A percentile compares a stretch with the other conserved stretches of the same genome.
phyloP scores from a whole-genome alignment of 2,888 invertebrate genomes.

The Brachyptera risi region DNA sequence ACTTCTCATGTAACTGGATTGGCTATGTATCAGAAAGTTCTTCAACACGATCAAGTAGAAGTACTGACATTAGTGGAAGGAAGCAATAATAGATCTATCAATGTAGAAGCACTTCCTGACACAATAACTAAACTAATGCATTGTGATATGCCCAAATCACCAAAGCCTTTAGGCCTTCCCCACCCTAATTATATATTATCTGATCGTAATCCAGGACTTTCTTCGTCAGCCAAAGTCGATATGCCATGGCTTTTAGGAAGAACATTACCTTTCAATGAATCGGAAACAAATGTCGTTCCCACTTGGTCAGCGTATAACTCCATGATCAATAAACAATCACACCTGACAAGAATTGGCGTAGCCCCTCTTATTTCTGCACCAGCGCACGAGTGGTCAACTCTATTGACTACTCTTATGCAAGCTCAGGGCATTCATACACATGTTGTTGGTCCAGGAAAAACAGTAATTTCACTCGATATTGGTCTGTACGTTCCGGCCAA shows the following conservation, averaged over 20 bases:
- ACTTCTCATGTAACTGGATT: conserved; percentile 26
- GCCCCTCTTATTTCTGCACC: conserved; percentile 7
- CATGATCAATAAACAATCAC: background rate
- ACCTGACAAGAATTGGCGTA: background rate
- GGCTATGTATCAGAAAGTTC: conserved; percentile 21
- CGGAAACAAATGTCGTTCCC: too few species aligned
- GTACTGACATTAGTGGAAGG: too few species aligned
- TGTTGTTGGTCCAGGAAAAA: conserved; percentile 11
- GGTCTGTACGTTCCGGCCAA: conserved; percentile 1
- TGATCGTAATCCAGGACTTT: too few species aligned
- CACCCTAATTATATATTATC: background rate
- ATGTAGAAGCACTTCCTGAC: too few species aligned
- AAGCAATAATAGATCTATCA: too few species aligned
- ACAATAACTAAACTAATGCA: conserved; percentile 4
- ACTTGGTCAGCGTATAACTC: conserved; percentile 18
- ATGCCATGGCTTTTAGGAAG: conserved; percentile 16
- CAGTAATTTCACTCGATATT: conserved; percentile 8
- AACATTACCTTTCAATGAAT: conserved; percentile 9
- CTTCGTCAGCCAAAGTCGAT: too few species aligned
- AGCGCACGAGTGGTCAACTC: conserved; percentile 18
- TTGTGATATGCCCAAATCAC: conserved; percentile 12
- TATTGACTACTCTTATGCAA: conserved; percentile 19
- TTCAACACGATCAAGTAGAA: conserved; percentile 10
- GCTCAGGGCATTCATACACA: conserved; percentile 17
- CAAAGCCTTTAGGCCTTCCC: background rate